Conservation (phyloP, 2,797 vertebrate species). For the Sebastes oblongus region DNA sequence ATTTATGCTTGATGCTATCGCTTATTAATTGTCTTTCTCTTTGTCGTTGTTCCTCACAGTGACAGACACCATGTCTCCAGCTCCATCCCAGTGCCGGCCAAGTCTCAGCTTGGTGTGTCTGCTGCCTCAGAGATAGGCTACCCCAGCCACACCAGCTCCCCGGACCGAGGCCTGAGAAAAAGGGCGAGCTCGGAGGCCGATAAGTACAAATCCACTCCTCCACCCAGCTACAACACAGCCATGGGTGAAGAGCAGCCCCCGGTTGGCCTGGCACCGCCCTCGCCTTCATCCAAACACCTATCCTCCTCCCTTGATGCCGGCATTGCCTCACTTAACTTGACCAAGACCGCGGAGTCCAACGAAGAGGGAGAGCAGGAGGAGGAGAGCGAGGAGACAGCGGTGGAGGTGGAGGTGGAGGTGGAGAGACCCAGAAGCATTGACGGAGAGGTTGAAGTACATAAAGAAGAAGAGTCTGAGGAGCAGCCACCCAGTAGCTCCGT, state of each 20-base stretch:
- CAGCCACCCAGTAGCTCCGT: slow-evolving; percentile 14
- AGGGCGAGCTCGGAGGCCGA: slow-evolving; percentile 89
- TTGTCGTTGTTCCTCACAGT: slow-evolving; percentile 69
- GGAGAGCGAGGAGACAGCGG: background rate
- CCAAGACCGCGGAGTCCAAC: slow-evolving; percentile 66
- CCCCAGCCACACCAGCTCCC: slow-evolving; percentile 83
- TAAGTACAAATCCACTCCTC: slow-evolving; percentile 84
- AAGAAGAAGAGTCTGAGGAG: slow-evolving; percentile 38
- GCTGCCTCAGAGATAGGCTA: slow-evolving; percentile 79
- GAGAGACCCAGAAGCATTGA: slow-evolving; percentile 10
- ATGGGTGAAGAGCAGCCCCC: slow-evolving; percentile 50
- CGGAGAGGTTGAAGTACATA: slow-evolving; percentile 14
- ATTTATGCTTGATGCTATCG: background rate
- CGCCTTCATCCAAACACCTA: slow-evolving; percentile 64
- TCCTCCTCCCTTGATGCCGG: slow-evolving; percentile 86
- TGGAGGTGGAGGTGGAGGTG: background rate
- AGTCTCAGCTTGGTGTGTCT: slow-evolving; percentile 84
- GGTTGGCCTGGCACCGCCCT: slow-evolving; percentile 32
- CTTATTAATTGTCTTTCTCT: slow-evolving; percentile 5
- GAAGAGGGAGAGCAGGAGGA: slow-evolving; percentile 31
- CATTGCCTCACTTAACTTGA: slow-evolving; percentile 71
- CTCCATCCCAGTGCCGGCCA: slow-evolving; percentile 91
- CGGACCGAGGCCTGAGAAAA: slow-evolving; percentile 88
- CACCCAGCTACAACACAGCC: slow-evolving; percentile 84
- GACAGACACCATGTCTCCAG: slow-evolving; percentile 89